Base-by-base conservation (phyloP, 2,113 vertebrate genomes). In the Struthio camelus region DNA sequence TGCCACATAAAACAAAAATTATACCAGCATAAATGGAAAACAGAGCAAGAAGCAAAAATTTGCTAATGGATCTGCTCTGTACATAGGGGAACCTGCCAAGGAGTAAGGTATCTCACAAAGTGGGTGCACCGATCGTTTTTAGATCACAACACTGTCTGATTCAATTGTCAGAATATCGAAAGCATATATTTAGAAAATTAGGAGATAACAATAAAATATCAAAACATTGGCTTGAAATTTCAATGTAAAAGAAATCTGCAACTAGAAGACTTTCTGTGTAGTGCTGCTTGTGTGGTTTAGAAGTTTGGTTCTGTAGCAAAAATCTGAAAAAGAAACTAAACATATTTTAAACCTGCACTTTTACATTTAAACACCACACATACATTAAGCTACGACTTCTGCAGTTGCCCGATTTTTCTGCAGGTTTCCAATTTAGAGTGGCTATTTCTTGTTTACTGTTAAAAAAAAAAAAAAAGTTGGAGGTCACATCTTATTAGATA, bases 401-500 rank as follows among this genome's bases (percentile, higher is more conserved):
- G 30, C 76, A 53, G 46, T n/a, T n/a, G n/a, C n/a, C n/a, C n/a
- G n/a, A n/a, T n/a, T n/a, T n/a, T n/a, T n/a, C n/a, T n/a, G n/a
- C n/a, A n/a, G 14, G 27, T 77, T 72, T 82, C 46, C 14, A 36
- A 32, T 91, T 93, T 90, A 88, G 76, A 34, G 71, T 89, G 22
- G 2, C n/a, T 67, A 58, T 88, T 92, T 73, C 23, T 88, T 62
- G 14, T 59, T 89, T 93, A 76, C 69, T 34, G 32, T 42, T 93
- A 75, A 91, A 92, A 96, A 94, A 84, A 92, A 96, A 94, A 84
- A 61, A 34, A 15, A 66, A 95, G 61, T 72, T 96, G 81, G 77
- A 96, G 46, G 65, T 95, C 79, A 91, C 83, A 89, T 86, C 22
- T 95, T 96, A 44, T 94, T 96, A 96, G 90, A 56, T 20, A 50